Evolutionary conservation across 2,113 vertebrate genomes (phyloP).

Genomic region (Nyctibius bracteatus): DNA sequence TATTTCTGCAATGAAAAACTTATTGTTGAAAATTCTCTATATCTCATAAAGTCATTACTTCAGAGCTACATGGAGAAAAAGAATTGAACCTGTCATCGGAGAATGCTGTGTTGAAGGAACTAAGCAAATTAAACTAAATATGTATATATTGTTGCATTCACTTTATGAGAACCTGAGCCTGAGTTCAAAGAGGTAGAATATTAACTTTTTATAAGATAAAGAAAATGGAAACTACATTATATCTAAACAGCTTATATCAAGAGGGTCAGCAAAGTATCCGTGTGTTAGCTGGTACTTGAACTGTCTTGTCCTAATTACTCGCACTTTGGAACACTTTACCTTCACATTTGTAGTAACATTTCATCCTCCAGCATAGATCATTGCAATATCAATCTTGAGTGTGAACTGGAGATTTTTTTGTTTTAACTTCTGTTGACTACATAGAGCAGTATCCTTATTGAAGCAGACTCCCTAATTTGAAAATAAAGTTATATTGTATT

Average conservation of each 20-base stretch:
- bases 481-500: not conserved
- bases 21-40: not conserved
- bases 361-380: not conserved
- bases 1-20: not conserved
- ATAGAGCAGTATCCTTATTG: not conserved
- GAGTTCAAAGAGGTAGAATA: not conserved
- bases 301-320: not conserved
- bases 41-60: not conserved
- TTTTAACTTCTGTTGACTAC: not conserved
- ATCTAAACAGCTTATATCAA: not conserved
- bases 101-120: not conserved
- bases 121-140: not conserved
- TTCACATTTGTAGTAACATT: not conserved
- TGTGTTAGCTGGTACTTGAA: not conserved
- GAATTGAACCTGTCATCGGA: not conserved
- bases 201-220: not conserved
- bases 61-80: not conserved
- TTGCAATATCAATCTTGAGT: not conserved
- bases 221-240: not conserved
- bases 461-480: not conserved
- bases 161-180: not conserved
- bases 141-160: not conserved
- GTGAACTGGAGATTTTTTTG: not conserved
- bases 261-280: not conserved
- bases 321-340: not conserved